Conservation (phyloP, 2,113 vertebrate genomes). For the Podarcis raffonei region DNA sequence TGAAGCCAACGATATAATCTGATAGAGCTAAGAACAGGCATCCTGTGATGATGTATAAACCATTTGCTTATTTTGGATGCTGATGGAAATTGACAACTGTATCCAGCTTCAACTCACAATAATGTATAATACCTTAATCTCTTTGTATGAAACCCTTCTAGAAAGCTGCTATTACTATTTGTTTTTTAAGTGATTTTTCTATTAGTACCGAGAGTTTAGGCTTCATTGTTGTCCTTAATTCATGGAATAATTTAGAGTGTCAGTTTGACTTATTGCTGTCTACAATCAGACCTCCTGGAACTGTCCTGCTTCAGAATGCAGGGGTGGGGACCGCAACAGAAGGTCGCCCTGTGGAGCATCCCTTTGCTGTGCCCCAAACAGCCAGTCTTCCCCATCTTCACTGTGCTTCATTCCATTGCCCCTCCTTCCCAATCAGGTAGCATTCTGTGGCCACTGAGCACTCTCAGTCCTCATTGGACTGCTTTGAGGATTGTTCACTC, state of each 20-base stretch:
- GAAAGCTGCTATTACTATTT: slow-evolving; percentile 19
- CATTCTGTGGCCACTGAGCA: no score
- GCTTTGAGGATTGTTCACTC: no score
- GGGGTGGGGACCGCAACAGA: neutral
- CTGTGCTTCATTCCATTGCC: no score
- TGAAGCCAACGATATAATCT: neutral
- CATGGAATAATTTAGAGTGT: no score
- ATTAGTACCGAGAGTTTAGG: neutral
- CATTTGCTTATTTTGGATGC: slow-evolving; percentile 26
- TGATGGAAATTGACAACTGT: neutral
- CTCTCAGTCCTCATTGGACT: no score
- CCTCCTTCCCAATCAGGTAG: no score
- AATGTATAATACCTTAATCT: slow-evolving; percentile 15
- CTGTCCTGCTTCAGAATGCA: neutral
- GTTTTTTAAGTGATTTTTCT: neutral
- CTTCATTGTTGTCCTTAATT: neutral
- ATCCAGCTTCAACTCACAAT: slow-evolving; percentile 2
- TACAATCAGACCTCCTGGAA: neutral
- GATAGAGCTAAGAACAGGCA: slow-evolving; percentile 12
- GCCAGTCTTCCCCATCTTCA: no score
- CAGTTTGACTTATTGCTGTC: no score
- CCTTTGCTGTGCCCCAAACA: no score
- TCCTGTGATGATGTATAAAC: slow-evolving; percentile 31
- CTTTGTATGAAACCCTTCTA: slow-evolving; percentile 16
- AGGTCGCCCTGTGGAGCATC: no score